Evolutionary conservation across 2,113 vertebrate genomes (phyloP), one percentile per base, ranked within the genome.

Genomic region (Miniopterus natalensis): DNA sequence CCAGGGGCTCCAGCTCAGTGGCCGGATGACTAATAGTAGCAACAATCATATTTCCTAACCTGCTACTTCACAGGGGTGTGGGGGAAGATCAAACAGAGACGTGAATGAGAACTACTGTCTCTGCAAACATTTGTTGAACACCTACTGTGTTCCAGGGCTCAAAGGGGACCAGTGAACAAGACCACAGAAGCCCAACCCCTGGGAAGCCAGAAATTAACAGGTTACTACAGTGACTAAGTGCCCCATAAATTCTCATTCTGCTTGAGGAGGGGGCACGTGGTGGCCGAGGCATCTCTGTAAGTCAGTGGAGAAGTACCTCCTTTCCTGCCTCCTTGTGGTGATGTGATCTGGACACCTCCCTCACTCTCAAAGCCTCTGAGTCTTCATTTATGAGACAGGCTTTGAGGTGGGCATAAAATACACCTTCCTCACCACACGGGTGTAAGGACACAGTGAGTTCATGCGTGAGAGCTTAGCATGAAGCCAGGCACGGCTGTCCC

Each of bases 61-160:
- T 47, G 84, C 93, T 95, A 25, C 94, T 84, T 89, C 92, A 66
- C 27, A 31, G 75, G 90, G 71, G 17, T 15, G 70, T 84, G 96
- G 95, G 90, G 31, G 63, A 59, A 70, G 93, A 92, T 90, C 81
- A 87, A 86, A 92, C 10, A 71, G 73, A 89, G 78, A 29, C 31
- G 23, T 49, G 88, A 95, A 83, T n/a, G 94, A 73, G 75, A 78
- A 61, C 36, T 42, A 49, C 63, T 87, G 92, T 91, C 79, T 95
- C 55, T 27, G 57, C 53, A 90, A 77, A 81, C 92, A 84, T 84
- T 90, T 89, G 55, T 59, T 90, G 90, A 92, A 66, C 57, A 95
- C 92, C 92, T 92, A 73, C 88, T 85, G 40, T 84, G 75, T 59
- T 74, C 84, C 3, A 1, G 51, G 84, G 31, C n/a, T 81, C 4